phyloP scores from a whole-genome alignment of 1,140 invertebrate genomes.

The Goniozus legneri region DNA sequence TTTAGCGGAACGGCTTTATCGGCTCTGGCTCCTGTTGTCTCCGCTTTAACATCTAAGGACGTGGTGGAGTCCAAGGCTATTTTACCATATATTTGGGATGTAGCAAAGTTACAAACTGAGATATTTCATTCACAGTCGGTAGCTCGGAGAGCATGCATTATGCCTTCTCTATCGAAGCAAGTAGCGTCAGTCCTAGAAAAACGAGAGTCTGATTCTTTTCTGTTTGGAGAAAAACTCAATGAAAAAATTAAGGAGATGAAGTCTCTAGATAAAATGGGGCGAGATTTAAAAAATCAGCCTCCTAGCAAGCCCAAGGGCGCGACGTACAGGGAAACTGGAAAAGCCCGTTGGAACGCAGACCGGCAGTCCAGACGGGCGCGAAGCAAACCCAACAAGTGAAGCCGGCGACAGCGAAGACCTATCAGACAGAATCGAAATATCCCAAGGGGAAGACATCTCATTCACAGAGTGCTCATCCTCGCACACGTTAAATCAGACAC shows the following conservation, averaged over 20 bases:
- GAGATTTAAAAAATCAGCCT: too few species aligned
- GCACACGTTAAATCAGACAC: too few species aligned
- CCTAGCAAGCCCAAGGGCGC: too few species aligned
- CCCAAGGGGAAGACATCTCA: too few species aligned
- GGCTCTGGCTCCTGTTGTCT: neutral
- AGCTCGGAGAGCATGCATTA: constrained; percentile 6
- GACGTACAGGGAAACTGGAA: too few species aligned
- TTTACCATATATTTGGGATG: neutral
- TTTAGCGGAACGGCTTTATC: neutral
- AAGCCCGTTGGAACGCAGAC: too few species aligned
- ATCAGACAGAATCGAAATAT: too few species aligned
- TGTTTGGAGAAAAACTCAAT: constrained; percentile 3
- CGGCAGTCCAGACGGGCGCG: too few species aligned
- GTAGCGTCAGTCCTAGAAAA: constrained; percentile 1
- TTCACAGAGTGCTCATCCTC: too few species aligned
- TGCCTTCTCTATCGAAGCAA: constrained; percentile 1
- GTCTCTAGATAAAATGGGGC: neutral
- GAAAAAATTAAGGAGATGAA: neutral
- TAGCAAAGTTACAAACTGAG: constrained; percentile 5
- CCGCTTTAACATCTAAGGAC: neutral
- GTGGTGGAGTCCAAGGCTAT: neutral
- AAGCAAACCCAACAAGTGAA: too few species aligned
- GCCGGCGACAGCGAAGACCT: too few species aligned
- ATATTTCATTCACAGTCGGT: constrained; percentile 6
- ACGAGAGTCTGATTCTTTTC: neutral